Evolutionary conservation across 2,113 vertebrate species (phyloP).

Genomic region (Isichthys henryi): DNA sequence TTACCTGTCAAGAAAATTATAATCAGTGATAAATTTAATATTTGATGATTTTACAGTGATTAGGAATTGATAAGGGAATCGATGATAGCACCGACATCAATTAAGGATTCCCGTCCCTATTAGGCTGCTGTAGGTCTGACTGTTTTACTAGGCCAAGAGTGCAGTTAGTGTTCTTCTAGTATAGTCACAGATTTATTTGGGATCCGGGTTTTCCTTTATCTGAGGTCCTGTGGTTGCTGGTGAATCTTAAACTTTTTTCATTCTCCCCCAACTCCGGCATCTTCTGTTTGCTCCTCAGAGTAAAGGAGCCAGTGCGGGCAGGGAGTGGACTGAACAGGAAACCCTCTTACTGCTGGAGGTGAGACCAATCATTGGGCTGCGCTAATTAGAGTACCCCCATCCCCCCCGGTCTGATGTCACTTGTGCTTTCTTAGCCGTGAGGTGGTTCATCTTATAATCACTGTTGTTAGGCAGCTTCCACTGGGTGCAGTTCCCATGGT

Average conservation of each 20-base stretch:
- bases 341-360: constrained; percentile 87
- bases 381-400: not conserved
- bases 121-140: not conserved
- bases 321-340: constrained; percentile 97
- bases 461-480: not conserved
- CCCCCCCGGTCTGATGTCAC: not conserved
- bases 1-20: no score
- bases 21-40: no score
- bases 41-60: no score
- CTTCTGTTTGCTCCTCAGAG: constrained; percentile 58
- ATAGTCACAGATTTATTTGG: not conserved
- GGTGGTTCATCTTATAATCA: not conserved
- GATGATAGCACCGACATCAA: no score
- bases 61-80: no score
- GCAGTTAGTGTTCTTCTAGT: not conserved
- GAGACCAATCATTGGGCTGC: constrained; percentile 24
- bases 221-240: not conserved
- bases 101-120: not conserved
- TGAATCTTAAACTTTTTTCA: not conserved
- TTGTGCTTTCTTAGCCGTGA: not conserved
- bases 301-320: constrained; percentile 85
- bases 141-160: not conserved
- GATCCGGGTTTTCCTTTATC: not conserved
- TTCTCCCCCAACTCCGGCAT: not conserved
- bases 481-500: not conserved